phyloP scores from a whole-genome alignment of 2,888 invertebrate species.

The Ochropacha duplaris region DNA sequence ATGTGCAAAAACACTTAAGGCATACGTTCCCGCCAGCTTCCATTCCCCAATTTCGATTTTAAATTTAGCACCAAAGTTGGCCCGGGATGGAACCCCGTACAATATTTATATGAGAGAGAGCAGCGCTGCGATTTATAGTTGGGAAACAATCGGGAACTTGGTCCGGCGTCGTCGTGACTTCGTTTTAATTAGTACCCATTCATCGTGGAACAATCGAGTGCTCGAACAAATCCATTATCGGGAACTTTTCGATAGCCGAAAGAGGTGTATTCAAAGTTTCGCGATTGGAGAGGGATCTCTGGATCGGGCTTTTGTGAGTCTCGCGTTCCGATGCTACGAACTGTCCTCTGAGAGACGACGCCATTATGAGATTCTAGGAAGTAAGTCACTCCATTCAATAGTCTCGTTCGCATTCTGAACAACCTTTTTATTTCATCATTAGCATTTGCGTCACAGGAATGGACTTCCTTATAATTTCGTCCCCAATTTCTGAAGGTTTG shows the following conservation, averaged over 20 bases:
- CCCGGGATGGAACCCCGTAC: conserved; percentile 43
- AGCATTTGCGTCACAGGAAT: conserved; percentile 21
- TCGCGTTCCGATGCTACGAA: conserved; percentile 45
- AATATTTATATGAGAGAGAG: conserved; percentile 76
- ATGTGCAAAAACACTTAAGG: conserved; percentile 38
- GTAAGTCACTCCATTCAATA: conserved; percentile 10
- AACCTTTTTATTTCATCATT: conserved; percentile 12
- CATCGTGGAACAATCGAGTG: conserved; percentile 80
- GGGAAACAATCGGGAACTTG: conserved; percentile 76
- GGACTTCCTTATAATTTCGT: conserved; percentile 46
- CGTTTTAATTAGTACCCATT: conserved; percentile 84
- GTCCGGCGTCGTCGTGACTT: conserved; percentile 77
- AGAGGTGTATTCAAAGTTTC: conserved; percentile 78
- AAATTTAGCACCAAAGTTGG: conserved; percentile 77
- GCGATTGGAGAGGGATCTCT: conserved; percentile 63
- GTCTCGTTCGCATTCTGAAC: conserved; percentile 9
- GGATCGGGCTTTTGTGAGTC: conserved; percentile 51
- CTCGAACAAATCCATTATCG: conserved; percentile 80
- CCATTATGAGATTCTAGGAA: conserved; percentile 33
- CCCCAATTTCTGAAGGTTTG: conserved; percentile 45
- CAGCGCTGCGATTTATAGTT: conserved; percentile 75
- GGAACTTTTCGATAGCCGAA: conserved; percentile 81
- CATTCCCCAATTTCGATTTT: conserved; percentile 69
- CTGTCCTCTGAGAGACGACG: conserved; percentile 30
- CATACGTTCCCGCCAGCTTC: conserved; percentile 38